Conservation (phyloP, 2,113 vertebrate genomes). For the Thunnus thynnus region DNA sequence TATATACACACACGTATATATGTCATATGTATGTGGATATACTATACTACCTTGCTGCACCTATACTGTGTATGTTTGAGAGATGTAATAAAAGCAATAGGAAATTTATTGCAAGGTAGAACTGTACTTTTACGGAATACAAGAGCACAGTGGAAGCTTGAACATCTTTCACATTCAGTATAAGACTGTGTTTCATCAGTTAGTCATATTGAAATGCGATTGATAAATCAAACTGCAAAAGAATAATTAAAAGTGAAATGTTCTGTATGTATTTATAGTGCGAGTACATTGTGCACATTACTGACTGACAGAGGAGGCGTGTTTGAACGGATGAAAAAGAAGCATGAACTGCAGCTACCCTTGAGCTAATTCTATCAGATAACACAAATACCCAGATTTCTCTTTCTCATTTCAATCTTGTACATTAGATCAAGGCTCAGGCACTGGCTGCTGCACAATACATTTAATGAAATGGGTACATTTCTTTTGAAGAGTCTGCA, state of each 20-base stretch:
- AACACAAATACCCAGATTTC: slow-evolving; percentile 60
- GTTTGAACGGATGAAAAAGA: slow-evolving; percentile 72
- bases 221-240: slow-evolving; percentile 23
- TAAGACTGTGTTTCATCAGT: neutral
- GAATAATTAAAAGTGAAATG: slow-evolving; percentile 40
- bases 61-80: too few relatives aligned
- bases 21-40: too few relatives aligned
- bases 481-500: slow-evolving; percentile 65
- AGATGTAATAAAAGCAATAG: too few relatives aligned
- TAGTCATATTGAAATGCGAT: slow-evolving; percentile 11
- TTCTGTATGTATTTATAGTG: slow-evolving; percentile 47
- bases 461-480: slow-evolving; percentile 47
- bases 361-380: slow-evolving; percentile 75
- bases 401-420: slow-evolving; percentile 64
- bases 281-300: slow-evolving; percentile 17
- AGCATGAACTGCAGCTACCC: slow-evolving; percentile 65
- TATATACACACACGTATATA: too few relatives aligned
- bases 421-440: slow-evolving; percentile 67
- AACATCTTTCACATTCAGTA: neutral
- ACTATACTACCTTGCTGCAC: too few relatives aligned
- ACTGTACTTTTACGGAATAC: neutral
- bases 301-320: slow-evolving; percentile 52
- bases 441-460: slow-evolving; percentile 47
- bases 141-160: neutral
- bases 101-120: neutral